These are phyloP conservation scores for Callorhinus ursinus DNA, from an alignment of 2,113 vertebrate genomes.

Conservation along the genomic window DNA sequence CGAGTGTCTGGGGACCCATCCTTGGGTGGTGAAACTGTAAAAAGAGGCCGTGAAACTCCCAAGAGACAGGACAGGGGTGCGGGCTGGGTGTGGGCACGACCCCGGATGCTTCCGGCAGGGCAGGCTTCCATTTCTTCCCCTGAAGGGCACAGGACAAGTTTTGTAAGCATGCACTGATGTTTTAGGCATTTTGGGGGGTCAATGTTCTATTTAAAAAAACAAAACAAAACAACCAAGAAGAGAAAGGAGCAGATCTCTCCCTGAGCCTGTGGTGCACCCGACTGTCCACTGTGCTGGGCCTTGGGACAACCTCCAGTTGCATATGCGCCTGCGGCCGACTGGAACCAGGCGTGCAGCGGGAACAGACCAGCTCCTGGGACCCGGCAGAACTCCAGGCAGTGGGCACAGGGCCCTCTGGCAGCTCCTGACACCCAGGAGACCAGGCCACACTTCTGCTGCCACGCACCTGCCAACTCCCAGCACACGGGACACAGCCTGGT, in stretches of 20 bases:
- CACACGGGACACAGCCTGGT: too few relatives aligned
- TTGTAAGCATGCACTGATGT: neutral
- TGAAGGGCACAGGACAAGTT: neutral
- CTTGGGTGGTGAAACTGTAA: neutral
- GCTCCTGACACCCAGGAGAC: too few relatives aligned
- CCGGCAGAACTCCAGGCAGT: too few relatives aligned
- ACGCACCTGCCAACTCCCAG: too few relatives aligned
- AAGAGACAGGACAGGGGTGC: neutral
- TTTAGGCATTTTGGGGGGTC: neutral
- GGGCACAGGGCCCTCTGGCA: too few relatives aligned
- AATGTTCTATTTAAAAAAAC: neutral
- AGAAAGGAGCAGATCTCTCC: neutral
- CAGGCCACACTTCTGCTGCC: too few relatives aligned
- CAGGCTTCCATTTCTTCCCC: neutral
- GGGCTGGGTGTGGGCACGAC: neutral
- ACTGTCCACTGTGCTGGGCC: too few relatives aligned
- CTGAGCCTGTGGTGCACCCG: neutral
- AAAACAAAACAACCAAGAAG: too few relatives aligned
- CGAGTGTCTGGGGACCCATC: neutral
- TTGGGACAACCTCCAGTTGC: too few relatives aligned
- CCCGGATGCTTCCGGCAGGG: rapidly evolving
- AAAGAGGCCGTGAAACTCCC: neutral
- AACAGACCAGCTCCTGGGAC: too few relatives aligned
- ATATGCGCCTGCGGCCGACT: rapidly evolving
- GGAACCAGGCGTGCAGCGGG: too few relatives aligned